phyloP scores from a whole-genome alignment of 2,888 invertebrate genomes.

The Temnothorax ravouxi region DNA sequence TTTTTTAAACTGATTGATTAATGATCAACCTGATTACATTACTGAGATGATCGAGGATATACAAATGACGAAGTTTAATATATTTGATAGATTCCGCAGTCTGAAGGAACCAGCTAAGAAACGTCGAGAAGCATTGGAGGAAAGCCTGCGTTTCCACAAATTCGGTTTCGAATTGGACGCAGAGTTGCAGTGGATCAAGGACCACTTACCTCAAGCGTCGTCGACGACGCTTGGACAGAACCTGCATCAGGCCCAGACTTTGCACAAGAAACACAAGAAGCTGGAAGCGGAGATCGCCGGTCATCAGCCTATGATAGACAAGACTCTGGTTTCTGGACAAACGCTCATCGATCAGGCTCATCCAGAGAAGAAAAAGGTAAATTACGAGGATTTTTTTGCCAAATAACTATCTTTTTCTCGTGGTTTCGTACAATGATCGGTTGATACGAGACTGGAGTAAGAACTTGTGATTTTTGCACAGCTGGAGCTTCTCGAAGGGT shows the following conservation, averaged over 20 bases:
- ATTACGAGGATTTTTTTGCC: not conserved
- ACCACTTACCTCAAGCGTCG: constrained; percentile 93
- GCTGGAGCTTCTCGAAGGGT: constrained; percentile 80
- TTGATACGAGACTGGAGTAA: constrained; percentile 62
- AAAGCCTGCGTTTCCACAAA: constrained; percentile 95
- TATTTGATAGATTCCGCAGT: constrained; percentile 88
- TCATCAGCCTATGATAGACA: constrained; percentile 94
- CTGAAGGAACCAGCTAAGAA: constrained; percentile 91
- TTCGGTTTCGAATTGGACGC: constrained; percentile 97
- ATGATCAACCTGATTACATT: not conserved
- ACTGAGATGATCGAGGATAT: not conserved
- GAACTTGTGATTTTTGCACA: constrained; percentile 81
- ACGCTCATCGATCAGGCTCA: constrained; percentile 92
- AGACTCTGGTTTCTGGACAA: constrained; percentile 93
- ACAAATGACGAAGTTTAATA: constrained; percentile 2
- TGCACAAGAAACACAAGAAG: constrained; percentile 97
- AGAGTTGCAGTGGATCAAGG: constrained; percentile 98
- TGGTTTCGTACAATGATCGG: constrained; percentile 9
- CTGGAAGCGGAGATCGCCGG: constrained; percentile 95
- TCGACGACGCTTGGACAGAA: constrained; percentile 93
- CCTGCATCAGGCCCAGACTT: constrained; percentile 96
- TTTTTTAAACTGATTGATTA: not conserved
- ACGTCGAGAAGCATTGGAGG: constrained; percentile 93
- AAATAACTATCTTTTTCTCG: constrained; percentile 31
- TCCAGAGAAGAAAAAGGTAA: constrained; percentile 92